Conservation (phyloP, 1,140 invertebrate genomes). For the Drosophila malerkotliana region DNA sequence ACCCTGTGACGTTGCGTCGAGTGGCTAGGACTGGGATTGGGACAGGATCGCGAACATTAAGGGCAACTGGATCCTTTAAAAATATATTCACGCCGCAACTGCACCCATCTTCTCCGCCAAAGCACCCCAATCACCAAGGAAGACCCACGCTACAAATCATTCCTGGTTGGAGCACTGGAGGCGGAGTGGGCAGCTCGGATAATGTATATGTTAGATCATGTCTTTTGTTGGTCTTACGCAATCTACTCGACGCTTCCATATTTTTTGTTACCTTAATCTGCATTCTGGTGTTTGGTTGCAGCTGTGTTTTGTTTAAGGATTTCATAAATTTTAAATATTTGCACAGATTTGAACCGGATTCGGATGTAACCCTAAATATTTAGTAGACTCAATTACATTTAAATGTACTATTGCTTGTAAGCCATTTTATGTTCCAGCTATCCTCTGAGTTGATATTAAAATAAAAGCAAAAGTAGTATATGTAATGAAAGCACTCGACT, state of each 20-base stretch:
- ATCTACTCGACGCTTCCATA: not conserved
- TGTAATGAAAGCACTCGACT: slow-evolving; percentile 19
- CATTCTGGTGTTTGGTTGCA: not conserved
- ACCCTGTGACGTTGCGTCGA: slow-evolving; percentile 67
- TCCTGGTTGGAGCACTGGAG: not conserved
- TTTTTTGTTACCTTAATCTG: slow-evolving; percentile 1
- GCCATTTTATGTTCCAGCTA: slow-evolving; percentile 47
- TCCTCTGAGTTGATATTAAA: slow-evolving; percentile 43
- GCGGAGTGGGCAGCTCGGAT: not conserved
- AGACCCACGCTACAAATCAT: not conserved
- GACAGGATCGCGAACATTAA: slow-evolving; percentile 12
- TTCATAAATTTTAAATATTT: not conserved
- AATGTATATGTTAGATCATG: slow-evolving; percentile 13
- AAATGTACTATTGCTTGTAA: slow-evolving; percentile 40
- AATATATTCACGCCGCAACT: slow-evolving; percentile 8
- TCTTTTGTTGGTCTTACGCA: slow-evolving; percentile 27
- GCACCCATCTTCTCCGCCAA: not conserved
- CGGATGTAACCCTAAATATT: slow-evolving; percentile 23
- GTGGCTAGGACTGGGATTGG: slow-evolving; percentile 36
- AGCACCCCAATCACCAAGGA: not conserved
- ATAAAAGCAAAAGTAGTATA: slow-evolving; percentile 48
- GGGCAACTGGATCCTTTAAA: not conserved
- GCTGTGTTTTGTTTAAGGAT: not conserved
- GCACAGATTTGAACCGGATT: slow-evolving; percentile 17
- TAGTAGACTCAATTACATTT: slow-evolving; percentile 43